These are phyloP conservation scores for Drepana falcataria DNA, from an alignment of 2,888 invertebrate species.

Conservation along the genomic window DNA sequence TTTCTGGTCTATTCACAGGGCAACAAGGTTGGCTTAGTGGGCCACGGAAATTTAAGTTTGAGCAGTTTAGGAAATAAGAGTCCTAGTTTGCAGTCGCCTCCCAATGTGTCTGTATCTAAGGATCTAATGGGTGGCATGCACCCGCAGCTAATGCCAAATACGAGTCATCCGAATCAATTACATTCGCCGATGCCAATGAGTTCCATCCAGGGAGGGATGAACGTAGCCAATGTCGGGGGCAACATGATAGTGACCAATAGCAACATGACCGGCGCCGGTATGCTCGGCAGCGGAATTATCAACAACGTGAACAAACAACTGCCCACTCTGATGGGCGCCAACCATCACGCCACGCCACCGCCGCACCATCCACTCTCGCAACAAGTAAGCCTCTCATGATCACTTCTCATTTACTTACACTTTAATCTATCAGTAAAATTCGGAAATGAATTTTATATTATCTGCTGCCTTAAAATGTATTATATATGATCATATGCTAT, in stretches of 20 bases:
- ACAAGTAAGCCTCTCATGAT: conserved; percentile 29
- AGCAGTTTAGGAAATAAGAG: conserved; percentile 89
- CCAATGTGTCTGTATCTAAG: conserved; percentile 89
- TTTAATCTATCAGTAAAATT: not conserved
- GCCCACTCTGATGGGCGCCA: conserved; percentile 81
- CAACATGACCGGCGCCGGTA: conserved; percentile 82
- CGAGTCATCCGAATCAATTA: conserved; percentile 81
- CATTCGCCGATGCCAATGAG: conserved; percentile 83
- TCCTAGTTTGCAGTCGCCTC: conserved; percentile 91
- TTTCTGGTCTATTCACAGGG: conserved; percentile 79
- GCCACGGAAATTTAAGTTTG: conserved; percentile 85
- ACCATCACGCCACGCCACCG: conserved; percentile 58
- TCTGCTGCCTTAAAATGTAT: no score
- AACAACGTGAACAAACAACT: conserved; percentile 88
- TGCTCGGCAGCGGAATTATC: conserved; percentile 86
- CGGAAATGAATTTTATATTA: not conserved
- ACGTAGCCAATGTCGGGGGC: conserved; percentile 81
- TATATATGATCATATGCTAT: no score
- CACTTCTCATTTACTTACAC: not conserved
- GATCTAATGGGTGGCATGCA: conserved; percentile 85
- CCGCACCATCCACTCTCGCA: conserved; percentile 73
- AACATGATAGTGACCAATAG: conserved; percentile 90
- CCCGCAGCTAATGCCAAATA: conserved; percentile 87
- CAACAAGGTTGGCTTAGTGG: conserved; percentile 84
- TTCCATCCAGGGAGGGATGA: conserved; percentile 86